Evolutionary conservation across 2,113 vertebrate genomes (phyloP).

Genomic region (Brienomyrus longianalis): DNA sequence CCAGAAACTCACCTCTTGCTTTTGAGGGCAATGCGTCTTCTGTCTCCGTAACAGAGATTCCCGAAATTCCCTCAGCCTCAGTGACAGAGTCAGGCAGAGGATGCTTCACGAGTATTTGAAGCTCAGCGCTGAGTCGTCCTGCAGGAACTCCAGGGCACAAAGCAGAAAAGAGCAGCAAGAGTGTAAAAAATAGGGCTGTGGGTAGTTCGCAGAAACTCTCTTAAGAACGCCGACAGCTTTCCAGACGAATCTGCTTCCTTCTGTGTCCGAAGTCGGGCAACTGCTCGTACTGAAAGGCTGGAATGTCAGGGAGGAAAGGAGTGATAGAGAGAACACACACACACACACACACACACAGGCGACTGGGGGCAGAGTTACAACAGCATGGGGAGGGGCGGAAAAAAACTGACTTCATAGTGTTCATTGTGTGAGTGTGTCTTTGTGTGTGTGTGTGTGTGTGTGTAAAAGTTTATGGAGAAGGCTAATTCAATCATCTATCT

Average conservation of each 20-base stretch:
- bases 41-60: not conserved
- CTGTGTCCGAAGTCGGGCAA: conserved; percentile 36
- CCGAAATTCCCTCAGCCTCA: not conserved
- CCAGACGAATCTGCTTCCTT: conserved; percentile 22
- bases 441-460: conserved; percentile 16
- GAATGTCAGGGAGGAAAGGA: conserved; percentile 57
- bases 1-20: conserved; percentile 35
- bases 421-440: conserved; percentile 20
- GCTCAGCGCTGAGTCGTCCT: not conserved
- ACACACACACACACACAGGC: conserved; percentile 22
- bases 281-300: conserved; percentile 40
- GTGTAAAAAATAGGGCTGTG: not conserved
- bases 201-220: not conserved
- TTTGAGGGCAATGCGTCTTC: conserved; percentile 5
- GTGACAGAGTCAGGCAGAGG: not conserved
- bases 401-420: conserved; percentile 49
- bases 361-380: conserved; percentile 36
- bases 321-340: conserved; percentile 37
- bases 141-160: not conserved
- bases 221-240: conserved; percentile 17
- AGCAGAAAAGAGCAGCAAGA: not conserved
- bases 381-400: conserved; percentile 30
- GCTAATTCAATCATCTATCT: conserved; percentile 42
- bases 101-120: not conserved
- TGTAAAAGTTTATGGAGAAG: conserved; percentile 20